A percentile compares a stretch with the other conserved stretches of the same genome.
These are phyloP conservation scores for Steromphala cineraria DNA, from an alignment of 2,888 invertebrate genomes.

Conservation along the genomic window DNA sequence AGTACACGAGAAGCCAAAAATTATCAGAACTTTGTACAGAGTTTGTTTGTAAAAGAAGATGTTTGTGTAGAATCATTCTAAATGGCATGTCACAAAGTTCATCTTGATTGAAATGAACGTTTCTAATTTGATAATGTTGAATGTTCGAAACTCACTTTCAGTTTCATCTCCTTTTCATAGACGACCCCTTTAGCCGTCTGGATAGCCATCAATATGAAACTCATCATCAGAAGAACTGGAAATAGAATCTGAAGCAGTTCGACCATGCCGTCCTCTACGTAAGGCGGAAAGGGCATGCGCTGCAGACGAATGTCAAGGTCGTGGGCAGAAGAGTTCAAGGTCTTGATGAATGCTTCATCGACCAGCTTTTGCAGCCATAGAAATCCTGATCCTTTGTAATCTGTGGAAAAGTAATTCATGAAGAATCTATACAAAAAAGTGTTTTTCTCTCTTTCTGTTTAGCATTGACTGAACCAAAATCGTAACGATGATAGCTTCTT, in stretches of 20 bases:
- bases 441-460: too few relatives aligned
- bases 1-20: too few relatives aligned
- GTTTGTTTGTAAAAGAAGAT: too few relatives aligned
- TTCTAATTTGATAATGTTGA: too few relatives aligned
- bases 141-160: slow-evolving; percentile 66
- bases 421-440: too few relatives aligned
- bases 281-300: slow-evolving; percentile 86
- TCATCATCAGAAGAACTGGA: slow-evolving; percentile 86
- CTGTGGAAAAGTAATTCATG: slow-evolving; percentile 67
- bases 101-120: too few relatives aligned
- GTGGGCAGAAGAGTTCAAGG: slow-evolving; percentile 70
- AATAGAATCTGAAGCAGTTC: slow-evolving; percentile 82
- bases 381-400: slow-evolving; percentile 82
- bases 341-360: slow-evolving; percentile 75
- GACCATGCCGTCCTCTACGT: slow-evolving; percentile 82
- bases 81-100: too few relatives aligned
- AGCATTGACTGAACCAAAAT: too few relatives aligned
- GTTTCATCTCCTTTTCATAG: slow-evolving; percentile 83
- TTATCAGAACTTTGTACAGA: too few relatives aligned
- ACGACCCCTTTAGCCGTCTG: slow-evolving; percentile 86
- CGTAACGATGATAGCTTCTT: too few relatives aligned
- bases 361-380: slow-evolving; percentile 81
- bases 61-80: too few relatives aligned
- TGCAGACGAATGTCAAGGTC: slow-evolving; percentile 76
- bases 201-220: slow-evolving; percentile 87